Evolutionary conservation across 1,140 invertebrate genomes (phyloP).

Genomic region (Ooceraea biroi): DNA sequence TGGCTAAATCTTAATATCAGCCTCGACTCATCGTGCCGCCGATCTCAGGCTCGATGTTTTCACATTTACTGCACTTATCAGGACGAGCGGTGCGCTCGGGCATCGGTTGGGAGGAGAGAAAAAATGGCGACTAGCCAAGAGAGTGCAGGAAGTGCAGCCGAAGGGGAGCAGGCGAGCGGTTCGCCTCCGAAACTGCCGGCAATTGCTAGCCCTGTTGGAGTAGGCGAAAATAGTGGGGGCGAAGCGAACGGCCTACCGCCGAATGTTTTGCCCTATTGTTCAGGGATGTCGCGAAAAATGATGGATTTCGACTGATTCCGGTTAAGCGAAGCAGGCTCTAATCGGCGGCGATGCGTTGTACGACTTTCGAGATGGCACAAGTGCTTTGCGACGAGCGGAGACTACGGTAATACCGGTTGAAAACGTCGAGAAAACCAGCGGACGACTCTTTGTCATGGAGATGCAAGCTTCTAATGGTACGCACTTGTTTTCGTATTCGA

Average conservation of each 20-base stretch:
- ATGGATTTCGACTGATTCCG: slow-evolving; percentile 63
- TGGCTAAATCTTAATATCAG: no score
- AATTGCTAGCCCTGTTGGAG: slow-evolving; percentile 22
- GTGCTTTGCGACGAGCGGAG: slow-evolving; percentile 69
- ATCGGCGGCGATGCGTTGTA: slow-evolving; percentile 68
- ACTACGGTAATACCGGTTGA: slow-evolving; percentile 80
- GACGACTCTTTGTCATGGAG: slow-evolving; percentile 83
- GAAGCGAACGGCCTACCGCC: slow-evolving; percentile 69
- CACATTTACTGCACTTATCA: no score
- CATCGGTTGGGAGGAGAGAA: no score
- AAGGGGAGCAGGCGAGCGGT: no score
- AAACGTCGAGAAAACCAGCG: slow-evolving; percentile 68
- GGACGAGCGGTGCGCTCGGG: no score
- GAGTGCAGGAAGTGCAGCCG: no score
- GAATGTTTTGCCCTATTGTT: slow-evolving; percentile 79
- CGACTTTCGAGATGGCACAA: slow-evolving; percentile 71
- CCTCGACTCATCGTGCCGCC: no score
- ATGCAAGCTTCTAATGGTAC: slow-evolving; percentile 86
- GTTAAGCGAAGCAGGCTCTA: slow-evolving; percentile 28
- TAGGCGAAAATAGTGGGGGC: slow-evolving; percentile 41
- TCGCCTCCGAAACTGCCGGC: neutral
- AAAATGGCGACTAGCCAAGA: no score
- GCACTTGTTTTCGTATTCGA: slow-evolving; percentile 76
- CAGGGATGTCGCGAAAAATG: slow-evolving; percentile 68
- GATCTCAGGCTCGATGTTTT: no score